phyloP scores from a whole-genome alignment of 2,888 invertebrate species.

The Eumerus sabulonum region DNA sequence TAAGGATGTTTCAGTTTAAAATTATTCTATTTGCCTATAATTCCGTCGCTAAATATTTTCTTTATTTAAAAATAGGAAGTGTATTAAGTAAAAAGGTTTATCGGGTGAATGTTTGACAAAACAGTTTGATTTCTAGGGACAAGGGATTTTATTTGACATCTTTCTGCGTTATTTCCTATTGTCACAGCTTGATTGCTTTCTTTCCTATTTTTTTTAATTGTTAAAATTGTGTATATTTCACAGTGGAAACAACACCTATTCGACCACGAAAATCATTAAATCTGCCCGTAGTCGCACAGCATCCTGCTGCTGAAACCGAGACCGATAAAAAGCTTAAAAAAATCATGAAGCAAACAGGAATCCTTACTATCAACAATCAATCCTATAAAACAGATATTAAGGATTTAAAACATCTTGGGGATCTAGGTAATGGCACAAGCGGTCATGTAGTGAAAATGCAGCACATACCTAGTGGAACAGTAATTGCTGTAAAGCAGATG shows the following conservation, averaged over 20 bases:
- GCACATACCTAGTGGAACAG: constrained; percentile 90
- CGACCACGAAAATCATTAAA: constrained; percentile 80
- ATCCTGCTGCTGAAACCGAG: constrained; percentile 83
- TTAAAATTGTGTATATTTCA: constrained; percentile 26
- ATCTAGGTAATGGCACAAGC: constrained; percentile 96
- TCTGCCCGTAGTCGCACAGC: constrained; percentile 81
- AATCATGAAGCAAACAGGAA: constrained; percentile 95
- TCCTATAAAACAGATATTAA: constrained; percentile 90
- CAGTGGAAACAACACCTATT: constrained; percentile 80
- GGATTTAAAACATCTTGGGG: constrained; percentile 91
- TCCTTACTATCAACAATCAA: constrained; percentile 89
- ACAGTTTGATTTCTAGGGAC: no score
- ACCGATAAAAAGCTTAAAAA: constrained; percentile 92
- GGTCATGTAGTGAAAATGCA: constrained; percentile 98
- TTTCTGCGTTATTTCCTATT: constrained; percentile 6
- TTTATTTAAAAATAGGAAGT: no score
- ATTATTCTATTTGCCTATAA: no score
- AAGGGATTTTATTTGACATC: no score
- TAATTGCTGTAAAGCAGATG: constrained; percentile 99
- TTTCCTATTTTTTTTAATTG: constrained; percentile 10
- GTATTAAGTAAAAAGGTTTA: no score
- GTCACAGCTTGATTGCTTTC: neutral
- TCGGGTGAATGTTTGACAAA: no score
- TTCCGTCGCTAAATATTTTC: no score
- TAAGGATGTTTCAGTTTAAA: constrained; percentile 76